Evolutionary conservation across 2,797 vertebrate genomes (phyloP).

Genomic region (Premnoplex brunnescens): DNA sequence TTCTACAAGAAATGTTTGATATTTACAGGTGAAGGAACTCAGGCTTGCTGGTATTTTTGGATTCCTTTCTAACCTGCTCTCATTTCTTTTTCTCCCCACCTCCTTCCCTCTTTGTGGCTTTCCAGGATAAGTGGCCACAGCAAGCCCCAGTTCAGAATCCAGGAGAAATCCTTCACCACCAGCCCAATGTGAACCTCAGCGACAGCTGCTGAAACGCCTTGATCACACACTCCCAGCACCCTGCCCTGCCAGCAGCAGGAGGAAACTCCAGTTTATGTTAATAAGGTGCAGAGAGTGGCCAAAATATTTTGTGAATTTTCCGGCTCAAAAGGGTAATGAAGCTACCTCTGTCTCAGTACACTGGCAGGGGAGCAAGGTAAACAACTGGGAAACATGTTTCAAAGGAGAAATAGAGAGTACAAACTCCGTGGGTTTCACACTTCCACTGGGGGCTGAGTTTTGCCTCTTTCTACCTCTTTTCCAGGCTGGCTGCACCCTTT

Average conservation of each 20-base stretch:
- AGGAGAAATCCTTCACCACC: not conserved
- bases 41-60: not conserved
- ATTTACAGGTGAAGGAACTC: not conserved
- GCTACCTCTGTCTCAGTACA: conserved; percentile 37
- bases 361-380: conserved; percentile 25
- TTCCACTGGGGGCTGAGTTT: not conserved
- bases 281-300: conserved; percentile 34
- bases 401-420: not conserved
- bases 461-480: conserved; percentile 3
- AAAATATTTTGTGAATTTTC: conserved; percentile 49
- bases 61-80: not conserved
- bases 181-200: not conserved
- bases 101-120: not conserved
- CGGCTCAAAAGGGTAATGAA: not conserved
- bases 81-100: not conserved
- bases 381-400: conserved; percentile 3
- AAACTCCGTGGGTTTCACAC: not conserved
- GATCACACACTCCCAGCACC: conserved; percentile 2
- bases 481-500: not conserved
- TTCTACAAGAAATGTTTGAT: not conserved
- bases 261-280: conserved; percentile 42
- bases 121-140: not conserved
- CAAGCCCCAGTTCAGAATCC: not conserved
- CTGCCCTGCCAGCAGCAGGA: conserved; percentile 4
- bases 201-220: fast-evolving